phyloP scores from a whole-genome alignment of 2,888 invertebrate genomes.

The Plebejus anna region DNA sequence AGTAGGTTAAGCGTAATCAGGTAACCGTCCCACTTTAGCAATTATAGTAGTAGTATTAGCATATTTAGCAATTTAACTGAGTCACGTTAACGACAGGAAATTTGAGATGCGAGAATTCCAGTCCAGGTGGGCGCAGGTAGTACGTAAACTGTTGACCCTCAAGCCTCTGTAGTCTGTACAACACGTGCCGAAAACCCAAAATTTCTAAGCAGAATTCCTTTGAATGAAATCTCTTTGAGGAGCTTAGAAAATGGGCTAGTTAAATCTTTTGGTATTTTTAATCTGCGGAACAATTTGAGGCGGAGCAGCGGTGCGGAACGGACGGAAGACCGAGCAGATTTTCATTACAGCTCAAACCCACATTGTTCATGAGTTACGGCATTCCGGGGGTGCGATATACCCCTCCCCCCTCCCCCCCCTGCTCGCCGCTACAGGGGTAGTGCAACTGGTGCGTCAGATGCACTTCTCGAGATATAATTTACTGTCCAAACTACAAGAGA shows the following conservation, averaged over 20 bases:
- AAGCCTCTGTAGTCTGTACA: not conserved
- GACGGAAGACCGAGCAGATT: constrained; percentile 7
- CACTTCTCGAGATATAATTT: not conserved
- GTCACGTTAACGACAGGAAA: not conserved
- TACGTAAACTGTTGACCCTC: not conserved
- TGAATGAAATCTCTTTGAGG: not conserved
- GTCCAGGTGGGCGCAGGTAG: not conserved
- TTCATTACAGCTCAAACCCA: constrained; percentile 18
- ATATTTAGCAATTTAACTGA: not conserved
- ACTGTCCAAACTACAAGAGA: not conserved
- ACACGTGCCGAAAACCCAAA: not conserved
- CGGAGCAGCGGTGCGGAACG: not conserved
- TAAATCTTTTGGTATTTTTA: constrained; percentile 12
- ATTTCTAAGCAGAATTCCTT: constrained; percentile 8
- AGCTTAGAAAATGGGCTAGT: not conserved
- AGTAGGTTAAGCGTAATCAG: too few species aligned
- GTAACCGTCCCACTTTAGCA: not conserved
- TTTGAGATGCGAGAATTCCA: not conserved
- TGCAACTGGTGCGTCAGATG: not conserved
- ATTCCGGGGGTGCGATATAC: not conserved
- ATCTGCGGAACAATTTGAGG: constrained; percentile 3
- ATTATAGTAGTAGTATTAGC: not conserved
- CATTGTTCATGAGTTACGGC: constrained; percentile 10
- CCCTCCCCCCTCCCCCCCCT: not conserved
- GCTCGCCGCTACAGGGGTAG: not conserved